Conservation (phyloP, 2,888 invertebrate genomes). For the Anarsia innoxiella region DNA sequence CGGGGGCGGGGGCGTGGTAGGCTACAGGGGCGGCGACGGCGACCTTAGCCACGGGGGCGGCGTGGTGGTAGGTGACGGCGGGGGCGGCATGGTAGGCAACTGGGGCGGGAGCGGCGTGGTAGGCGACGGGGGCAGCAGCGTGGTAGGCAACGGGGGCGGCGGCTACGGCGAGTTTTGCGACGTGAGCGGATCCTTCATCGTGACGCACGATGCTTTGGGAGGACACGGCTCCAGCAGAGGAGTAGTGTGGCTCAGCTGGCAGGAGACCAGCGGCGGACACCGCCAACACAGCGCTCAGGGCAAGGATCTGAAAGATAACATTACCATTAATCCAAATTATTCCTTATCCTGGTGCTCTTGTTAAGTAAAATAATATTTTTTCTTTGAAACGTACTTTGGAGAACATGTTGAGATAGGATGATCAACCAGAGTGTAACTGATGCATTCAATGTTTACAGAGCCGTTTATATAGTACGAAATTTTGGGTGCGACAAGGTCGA, state of each 20-base stretch:
- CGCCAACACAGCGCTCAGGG: constrained; percentile 52
- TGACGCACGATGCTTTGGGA: constrained; percentile 53
- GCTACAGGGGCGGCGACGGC: constrained; percentile 26
- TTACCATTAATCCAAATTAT: no score
- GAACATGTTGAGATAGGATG: constrained; percentile 47
- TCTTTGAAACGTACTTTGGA: constrained; percentile 58
- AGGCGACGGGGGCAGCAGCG: constrained; percentile 12
- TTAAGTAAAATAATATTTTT: no score
- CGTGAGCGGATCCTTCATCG: constrained; percentile 30
- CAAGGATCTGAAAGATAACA: constrained; percentile 37
- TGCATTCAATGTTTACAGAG: constrained; percentile 31
- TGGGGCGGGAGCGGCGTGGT: constrained; percentile 20
- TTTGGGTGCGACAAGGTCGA: constrained; percentile 55
- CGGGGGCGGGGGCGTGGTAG: constrained; percentile 30
- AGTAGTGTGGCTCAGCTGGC: constrained; percentile 51
- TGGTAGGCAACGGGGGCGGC: constrained; percentile 28
- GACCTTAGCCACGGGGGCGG: constrained; percentile 23
- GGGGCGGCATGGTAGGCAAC: constrained; percentile 30
- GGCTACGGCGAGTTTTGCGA: constrained; percentile 21
- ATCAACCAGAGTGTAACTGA: constrained; percentile 42
- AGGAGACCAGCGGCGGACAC: constrained; percentile 54
- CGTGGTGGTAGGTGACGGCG: constrained; percentile 24
- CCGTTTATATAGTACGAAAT: constrained; percentile 49
- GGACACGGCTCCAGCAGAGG: constrained; percentile 49
- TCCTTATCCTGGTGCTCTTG: no score